These are phyloP conservation scores for Incurvaria masculella DNA, from an alignment of 2,888 invertebrate genomes.

Conservation along the genomic window DNA sequence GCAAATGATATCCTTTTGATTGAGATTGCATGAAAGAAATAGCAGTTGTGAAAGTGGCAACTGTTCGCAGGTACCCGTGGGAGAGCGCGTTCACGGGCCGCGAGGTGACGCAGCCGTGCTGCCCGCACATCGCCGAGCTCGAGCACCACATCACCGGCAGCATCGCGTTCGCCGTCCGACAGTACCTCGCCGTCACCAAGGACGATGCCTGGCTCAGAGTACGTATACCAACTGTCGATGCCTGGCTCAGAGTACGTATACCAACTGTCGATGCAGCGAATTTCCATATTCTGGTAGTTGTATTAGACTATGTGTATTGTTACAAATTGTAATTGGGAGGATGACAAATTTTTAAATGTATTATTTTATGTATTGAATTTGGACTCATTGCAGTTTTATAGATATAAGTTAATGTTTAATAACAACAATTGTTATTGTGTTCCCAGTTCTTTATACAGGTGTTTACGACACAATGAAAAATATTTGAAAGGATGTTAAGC, in stretches of 20 bases:
- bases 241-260: slow-evolving; percentile 39
- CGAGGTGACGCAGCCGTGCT: slow-evolving; percentile 60
- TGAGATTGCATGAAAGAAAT: no score
- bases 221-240: slow-evolving; percentile 26
- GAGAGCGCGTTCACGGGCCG: slow-evolving; percentile 60
- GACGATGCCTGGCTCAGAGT: slow-evolving; percentile 48
- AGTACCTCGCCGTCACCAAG: slow-evolving; percentile 41
- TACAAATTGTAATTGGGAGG: background rate
- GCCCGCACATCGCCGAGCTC: slow-evolving; percentile 52
- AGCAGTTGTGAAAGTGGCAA: no score
- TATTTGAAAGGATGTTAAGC: no score
- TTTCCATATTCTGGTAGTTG: background rate
- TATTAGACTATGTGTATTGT: background rate
- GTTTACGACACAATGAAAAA: no score
- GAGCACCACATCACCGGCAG: slow-evolving; percentile 60
- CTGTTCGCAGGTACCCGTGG: slow-evolving; percentile 60
- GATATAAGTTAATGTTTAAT: no score
- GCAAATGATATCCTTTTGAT: no score
- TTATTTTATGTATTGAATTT: no score
- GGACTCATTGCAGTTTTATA: no score
- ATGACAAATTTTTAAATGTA: background rate
- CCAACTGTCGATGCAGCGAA: slow-evolving; percentile 27
- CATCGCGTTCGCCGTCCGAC: slow-evolving; percentile 51
- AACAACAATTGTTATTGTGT: no score
- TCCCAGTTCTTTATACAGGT: no score